phyloP scores from a whole-genome alignment of 2,888 invertebrate species.

The Caenorhabditis imperialis region DNA sequence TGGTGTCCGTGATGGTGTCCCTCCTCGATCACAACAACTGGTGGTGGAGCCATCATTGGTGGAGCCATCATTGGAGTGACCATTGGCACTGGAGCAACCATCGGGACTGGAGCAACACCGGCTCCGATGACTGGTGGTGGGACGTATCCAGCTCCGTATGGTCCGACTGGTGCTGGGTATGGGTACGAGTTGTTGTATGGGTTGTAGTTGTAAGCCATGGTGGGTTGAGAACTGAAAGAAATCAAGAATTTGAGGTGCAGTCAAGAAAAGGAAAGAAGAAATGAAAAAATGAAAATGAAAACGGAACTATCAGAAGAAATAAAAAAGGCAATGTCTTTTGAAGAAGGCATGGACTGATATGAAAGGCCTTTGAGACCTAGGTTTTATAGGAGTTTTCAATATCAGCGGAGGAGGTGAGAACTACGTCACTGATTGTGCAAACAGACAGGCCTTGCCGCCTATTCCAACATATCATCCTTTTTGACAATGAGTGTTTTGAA shows the following conservation, averaged over 20 bases:
- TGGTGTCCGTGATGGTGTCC: constrained; percentile 48
- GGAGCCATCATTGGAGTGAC: constrained; percentile 32
- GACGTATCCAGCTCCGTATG: constrained; percentile 31
- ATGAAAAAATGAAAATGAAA: no score
- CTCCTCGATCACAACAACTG: constrained; percentile 53
- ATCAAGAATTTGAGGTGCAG: no score
- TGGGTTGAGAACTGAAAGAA: constrained; percentile 12
- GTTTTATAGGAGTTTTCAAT: constrained; percentile 21
- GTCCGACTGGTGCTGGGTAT: constrained; percentile 35
- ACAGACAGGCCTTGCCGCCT: constrained; percentile 5
- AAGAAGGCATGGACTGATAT: no score
- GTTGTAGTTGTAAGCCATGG: constrained; percentile 54
- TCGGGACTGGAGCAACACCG: constrained; percentile 38
- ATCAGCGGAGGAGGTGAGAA: background rate
- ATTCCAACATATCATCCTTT: constrained; percentile 1
- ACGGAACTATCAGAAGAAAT: no score
- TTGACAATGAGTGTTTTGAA: no score
- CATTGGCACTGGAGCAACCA: constrained; percentile 21
- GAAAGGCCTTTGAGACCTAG: background rate
- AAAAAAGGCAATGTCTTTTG: no score
- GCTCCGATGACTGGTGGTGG: constrained; percentile 38
- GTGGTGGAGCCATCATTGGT: constrained; percentile 37
- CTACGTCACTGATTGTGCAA: constrained; percentile 11
- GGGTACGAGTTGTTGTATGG: constrained; percentile 50
- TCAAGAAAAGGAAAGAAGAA: no score